Evolutionary conservation across 2,888 invertebrate species (phyloP), one percentile per base, ranked within the genome.

Genomic region (Thyatira batis): DNA sequence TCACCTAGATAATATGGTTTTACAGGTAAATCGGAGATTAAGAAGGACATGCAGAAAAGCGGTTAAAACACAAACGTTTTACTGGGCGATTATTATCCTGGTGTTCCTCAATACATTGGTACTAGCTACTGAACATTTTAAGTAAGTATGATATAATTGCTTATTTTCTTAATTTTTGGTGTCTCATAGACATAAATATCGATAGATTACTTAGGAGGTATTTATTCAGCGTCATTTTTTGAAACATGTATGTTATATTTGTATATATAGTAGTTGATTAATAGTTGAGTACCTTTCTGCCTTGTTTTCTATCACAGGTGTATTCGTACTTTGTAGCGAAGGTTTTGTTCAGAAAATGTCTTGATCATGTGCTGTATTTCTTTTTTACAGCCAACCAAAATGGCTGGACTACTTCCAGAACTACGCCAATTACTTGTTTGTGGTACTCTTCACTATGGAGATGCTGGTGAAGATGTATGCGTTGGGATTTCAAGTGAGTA

Each of bases 391-490:
- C 0, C 99, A 99, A 87, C 96, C 97, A 0, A 73, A 85, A 17
- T 99, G 98, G 98, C 91, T 99, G 65, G 98, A 99, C 80, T 88
- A 96, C 53, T 99, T 99, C 92, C 99, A 99, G 94, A 97, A 95
- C 80, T 95, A 96, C 78, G 98, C 99, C 56, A 99, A 99, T 86
- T 95, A 97, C 86, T 95, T 99, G 83, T 99, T 99, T 87, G 98
- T 99, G 71, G 96, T 97, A 5, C 94, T 99, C 49, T 99, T 99
- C 92, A 96, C 99, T n/a, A 94, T 98, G 93, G 99, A 99, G 92
- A 99, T 99, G 99, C 93, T 99, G 78, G 93, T 99, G 57, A 99
- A 99, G 92, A 99, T 99, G 98, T 99, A 99, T 92, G 99, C 99
- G 80, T 94, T 99, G 80, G 99, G 99, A 77, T 96, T 98, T 92